Evolutionary conservation across 2,888 invertebrate species (phyloP).

Genomic region (Cheilosia scutellata): DNA sequence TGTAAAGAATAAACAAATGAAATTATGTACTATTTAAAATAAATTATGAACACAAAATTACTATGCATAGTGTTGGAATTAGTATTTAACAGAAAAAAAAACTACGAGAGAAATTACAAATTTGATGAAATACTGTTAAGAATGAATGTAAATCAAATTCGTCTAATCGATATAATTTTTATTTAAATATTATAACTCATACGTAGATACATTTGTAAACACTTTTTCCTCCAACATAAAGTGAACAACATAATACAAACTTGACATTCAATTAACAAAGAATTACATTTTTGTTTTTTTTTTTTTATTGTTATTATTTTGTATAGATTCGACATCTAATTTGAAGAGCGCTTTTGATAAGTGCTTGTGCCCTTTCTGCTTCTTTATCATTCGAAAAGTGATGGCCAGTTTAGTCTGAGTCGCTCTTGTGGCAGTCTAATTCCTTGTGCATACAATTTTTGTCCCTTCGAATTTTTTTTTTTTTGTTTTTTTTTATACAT

Average conservation of each 20-base stretch:
- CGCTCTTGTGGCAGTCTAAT: not conserved
- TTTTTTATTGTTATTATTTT: not conserved
- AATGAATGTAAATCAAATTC: slow-evolving; percentile 55
- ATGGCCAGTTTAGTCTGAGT: too few relatives aligned
- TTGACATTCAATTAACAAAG: slow-evolving; percentile 56
- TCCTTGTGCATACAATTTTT: not conserved
- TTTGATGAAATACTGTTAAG: slow-evolving; percentile 19
- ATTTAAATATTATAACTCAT: slow-evolving; percentile 31
- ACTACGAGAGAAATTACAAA: slow-evolving; percentile 29
- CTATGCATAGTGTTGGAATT: slow-evolving; percentile 33
- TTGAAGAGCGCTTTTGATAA: not conserved
- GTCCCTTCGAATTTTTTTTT: too few relatives aligned
- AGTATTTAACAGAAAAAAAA: slow-evolving; percentile 17
- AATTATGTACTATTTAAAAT: slow-evolving; percentile 58
- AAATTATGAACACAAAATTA: slow-evolving; percentile 11
- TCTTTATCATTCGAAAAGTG: too few relatives aligned
- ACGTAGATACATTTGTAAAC: slow-evolving; percentile 11
- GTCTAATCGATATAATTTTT: slow-evolving; percentile 41
- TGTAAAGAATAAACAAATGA: slow-evolving; percentile 32
- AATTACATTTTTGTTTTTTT: slow-evolving; percentile 8
- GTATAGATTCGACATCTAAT: not conserved
- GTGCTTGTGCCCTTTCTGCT: too few relatives aligned
- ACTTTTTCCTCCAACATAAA: slow-evolving; percentile 53
- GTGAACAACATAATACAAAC: slow-evolving; percentile 59
- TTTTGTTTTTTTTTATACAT: too few relatives aligned